A percentile compares a stretch with the other conserved stretches of the same genome.
Conservation (phyloP, 2,888 invertebrate genomes). For the Endomychus coccineus region DNA sequence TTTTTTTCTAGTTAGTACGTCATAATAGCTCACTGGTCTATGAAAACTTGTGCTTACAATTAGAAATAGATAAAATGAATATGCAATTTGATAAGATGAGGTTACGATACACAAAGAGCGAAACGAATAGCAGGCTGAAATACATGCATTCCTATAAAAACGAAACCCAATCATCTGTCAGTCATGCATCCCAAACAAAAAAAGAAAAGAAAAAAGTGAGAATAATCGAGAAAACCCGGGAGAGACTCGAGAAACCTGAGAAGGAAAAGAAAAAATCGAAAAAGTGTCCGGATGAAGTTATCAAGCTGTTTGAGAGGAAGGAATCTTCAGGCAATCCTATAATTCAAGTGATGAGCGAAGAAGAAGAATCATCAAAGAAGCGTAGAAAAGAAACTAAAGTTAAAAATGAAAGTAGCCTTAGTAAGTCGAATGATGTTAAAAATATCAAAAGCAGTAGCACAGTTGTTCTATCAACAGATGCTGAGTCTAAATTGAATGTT, state of each 20-base stretch:
- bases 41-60: slow-evolving; percentile 40
- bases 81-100: slow-evolving; percentile 32
- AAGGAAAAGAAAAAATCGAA: slow-evolving; percentile 23
- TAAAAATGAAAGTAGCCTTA: no score
- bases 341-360: slow-evolving; percentile 27
- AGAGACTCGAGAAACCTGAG: slow-evolving; percentile 23
- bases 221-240: slow-evolving; percentile 13
- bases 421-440: no score
- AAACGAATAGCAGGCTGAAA: slow-evolving; percentile 33
- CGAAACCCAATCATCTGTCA: no score
- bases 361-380: no score
- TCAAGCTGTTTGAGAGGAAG: slow-evolving; percentile 32
- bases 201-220: slow-evolving; percentile 21
- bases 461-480: no score
- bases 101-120: slow-evolving; percentile 29
- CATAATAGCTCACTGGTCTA: slow-evolving; percentile 41
- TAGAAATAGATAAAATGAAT: slow-evolving; percentile 36
- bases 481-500: no score
- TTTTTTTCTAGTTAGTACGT: slow-evolving; percentile 37
- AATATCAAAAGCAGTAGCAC: no score
- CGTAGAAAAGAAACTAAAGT: no score
- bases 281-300: slow-evolving; percentile 16
- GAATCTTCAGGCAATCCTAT: slow-evolving; percentile 25
- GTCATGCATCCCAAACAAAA: slow-evolving; percentile 16
- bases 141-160: slow-evolving; percentile 18